Evolutionary conservation across 2,888 invertebrate species (phyloP).

Genomic region (Ophraella communa): DNA sequence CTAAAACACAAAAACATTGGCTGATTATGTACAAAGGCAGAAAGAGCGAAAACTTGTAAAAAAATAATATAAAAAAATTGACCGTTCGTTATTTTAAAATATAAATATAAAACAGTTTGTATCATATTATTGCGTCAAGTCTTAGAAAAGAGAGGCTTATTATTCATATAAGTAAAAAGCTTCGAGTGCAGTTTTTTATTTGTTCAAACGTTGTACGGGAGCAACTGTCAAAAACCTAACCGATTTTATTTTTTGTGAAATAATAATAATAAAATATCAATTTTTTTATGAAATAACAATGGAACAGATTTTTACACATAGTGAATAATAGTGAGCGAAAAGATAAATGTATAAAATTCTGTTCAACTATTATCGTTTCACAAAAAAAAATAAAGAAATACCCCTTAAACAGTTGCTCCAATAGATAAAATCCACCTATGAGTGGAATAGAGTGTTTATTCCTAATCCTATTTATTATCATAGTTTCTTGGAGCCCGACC

Average conservation of each 20-base stretch:
- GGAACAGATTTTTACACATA: no score
- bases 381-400: slow-evolving; percentile 3
- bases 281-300: no score
- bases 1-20: slow-evolving; percentile 15
- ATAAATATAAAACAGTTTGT: slow-evolving; percentile 13
- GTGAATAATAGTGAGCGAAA: no score
- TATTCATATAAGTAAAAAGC: slow-evolving; percentile 9
- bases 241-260: neutral
- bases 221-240: neutral
- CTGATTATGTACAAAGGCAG: slow-evolving; percentile 23
- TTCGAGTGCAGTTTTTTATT: slow-evolving; percentile 11
- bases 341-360: neutral
- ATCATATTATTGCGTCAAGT: slow-evolving; percentile 13
- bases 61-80: slow-evolving; percentile 14
- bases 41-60: slow-evolving; percentile 5
- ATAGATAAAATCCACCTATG: neutral
- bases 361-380: neutral
- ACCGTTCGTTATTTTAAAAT: slow-evolving; percentile 11
- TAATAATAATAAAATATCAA: neutral
- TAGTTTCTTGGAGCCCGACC: slow-evolving; percentile 12
- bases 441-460: neutral
- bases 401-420: neutral
- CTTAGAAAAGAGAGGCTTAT: slow-evolving; percentile 12
- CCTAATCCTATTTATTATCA: slow-evolving; percentile 19
- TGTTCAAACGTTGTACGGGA: slow-evolving; percentile 4